A percentile compares a stretch with the other conserved stretches of the same genome.
Conservation (phyloP, 2,113 vertebrate genomes). For the Passer domesticus region DNA sequence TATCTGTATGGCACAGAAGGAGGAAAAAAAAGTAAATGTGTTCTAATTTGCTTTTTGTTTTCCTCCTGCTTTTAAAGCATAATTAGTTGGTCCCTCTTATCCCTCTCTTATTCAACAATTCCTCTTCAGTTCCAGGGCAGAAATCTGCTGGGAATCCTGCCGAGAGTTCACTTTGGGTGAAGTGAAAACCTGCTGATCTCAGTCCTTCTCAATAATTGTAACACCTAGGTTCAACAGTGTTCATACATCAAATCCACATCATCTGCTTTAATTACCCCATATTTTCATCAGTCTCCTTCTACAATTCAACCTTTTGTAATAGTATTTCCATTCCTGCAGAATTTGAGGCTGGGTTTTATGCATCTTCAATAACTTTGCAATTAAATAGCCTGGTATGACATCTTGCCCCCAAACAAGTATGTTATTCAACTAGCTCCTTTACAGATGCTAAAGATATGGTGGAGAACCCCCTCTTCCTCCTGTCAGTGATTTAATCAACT, state of each 20-base stretch:
- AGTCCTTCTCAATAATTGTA: neutral
- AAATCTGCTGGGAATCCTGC: neutral
- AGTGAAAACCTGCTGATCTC: neutral
- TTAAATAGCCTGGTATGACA: neutral
- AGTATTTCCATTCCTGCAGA: neutral
- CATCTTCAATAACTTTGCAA: neutral
- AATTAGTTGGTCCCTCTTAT: neutral
- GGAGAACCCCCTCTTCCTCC: neutral
- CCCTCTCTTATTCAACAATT: neutral
- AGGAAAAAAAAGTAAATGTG: neutral
- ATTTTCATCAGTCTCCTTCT: neutral
- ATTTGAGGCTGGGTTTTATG: neutral
- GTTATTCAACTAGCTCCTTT: neutral
- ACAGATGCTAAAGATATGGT: neutral
- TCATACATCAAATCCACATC: neutral
- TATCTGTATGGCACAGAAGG: neutral
- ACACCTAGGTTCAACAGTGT: neutral
- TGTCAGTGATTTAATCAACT: neutral
- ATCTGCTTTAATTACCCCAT: neutral
- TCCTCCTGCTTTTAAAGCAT: neutral
- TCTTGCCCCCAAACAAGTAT: neutral
- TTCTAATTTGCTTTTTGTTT: neutral
- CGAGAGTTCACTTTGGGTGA: neutral
- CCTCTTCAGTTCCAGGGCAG: neutral
- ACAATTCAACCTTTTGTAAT: neutral